phyloP scores from a whole-genome alignment of 2,888 invertebrate genomes.

The Cheilosia pagana region DNA sequence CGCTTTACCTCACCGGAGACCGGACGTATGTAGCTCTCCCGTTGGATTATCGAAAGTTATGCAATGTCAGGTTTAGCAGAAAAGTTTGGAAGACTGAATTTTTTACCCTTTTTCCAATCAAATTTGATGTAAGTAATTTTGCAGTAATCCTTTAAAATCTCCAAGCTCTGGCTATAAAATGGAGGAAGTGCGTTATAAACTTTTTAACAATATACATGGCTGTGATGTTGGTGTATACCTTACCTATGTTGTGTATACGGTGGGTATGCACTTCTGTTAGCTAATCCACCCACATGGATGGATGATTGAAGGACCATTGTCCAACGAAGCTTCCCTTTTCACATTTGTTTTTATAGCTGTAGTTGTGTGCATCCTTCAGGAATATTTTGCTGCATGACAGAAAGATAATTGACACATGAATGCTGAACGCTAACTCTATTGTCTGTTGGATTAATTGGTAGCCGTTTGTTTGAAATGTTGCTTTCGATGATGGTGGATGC shows the following conservation, averaged over 20 bases:
- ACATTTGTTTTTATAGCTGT: constrained; percentile 2
- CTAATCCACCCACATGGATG: constrained; percentile 4
- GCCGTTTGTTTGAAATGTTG: constrained; percentile 63
- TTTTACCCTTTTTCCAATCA: no score
- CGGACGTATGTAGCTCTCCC: no score
- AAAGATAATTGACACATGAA: constrained; percentile 71
- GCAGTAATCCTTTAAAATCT: no score
- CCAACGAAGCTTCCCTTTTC: neutral
- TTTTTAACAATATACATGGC: no score
- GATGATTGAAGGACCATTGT: constrained; percentile 52
- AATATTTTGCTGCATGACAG: constrained; percentile 57
- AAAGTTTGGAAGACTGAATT: no score
- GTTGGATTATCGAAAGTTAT: no score
- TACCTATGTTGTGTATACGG: no score
- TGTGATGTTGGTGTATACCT: neutral
- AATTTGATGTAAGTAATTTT: no score
- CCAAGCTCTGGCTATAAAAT: neutral
- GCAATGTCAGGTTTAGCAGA: no score
- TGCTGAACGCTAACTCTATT: constrained; percentile 63
- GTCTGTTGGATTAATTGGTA: constrained; percentile 63
- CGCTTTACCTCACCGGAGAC: no score
- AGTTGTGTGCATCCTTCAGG: neutral
- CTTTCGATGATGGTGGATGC: constrained; percentile 30
- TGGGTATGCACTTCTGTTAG: neutral
- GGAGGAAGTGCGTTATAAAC: neutral